Conservation (phyloP, 2,888 invertebrate species). For the Microctonus hyperodae region DNA sequence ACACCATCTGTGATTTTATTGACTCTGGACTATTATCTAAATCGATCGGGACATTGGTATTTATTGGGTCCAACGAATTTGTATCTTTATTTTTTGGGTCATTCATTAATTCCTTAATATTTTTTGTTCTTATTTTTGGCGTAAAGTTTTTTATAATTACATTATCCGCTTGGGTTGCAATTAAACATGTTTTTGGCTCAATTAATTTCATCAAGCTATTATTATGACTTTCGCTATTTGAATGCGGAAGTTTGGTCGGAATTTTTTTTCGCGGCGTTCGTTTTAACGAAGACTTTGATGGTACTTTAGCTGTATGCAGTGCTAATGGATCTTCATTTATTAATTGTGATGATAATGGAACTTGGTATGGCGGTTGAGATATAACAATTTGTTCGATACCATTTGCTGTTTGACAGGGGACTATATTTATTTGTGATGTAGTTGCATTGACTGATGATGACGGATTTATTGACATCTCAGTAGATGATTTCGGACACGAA, state of each 20-base stretch:
- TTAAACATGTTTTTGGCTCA: conserved; percentile 35
- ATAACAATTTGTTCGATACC: conserved; percentile 11
- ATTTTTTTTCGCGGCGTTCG: conserved; percentile 35
- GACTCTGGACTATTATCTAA: conserved; percentile 25
- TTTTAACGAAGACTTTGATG: conserved; percentile 24
- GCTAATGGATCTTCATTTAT: neutral
- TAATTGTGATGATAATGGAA: neutral
- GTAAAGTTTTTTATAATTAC: conserved; percentile 11
- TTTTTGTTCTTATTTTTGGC: conserved; percentile 10
- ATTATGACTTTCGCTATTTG: neutral
- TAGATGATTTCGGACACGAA: neutral
- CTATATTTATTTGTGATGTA: conserved; percentile 7
- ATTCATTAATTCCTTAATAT: conserved; percentile 1
- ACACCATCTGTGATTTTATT: conserved; percentile 32
- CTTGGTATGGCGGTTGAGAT: conserved; percentile 19
- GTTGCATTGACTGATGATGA: conserved; percentile 1
- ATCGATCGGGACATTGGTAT: neutral
- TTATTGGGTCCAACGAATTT: conserved; percentile 7
- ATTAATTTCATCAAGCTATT: neutral
- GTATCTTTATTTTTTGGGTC: conserved; percentile 22
- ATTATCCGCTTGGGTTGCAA: conserved; percentile 37
- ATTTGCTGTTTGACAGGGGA: conserved; percentile 4
- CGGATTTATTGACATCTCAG: neutral
- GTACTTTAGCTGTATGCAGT: neutral
- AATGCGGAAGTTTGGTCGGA: conserved; percentile 31